Percentiles rank a stretch among this genome's conserved stretches.
Evolutionary conservation across 1,140 invertebrate genomes (phyloP).

Genomic region (Leptinotarsa texana): DNA sequence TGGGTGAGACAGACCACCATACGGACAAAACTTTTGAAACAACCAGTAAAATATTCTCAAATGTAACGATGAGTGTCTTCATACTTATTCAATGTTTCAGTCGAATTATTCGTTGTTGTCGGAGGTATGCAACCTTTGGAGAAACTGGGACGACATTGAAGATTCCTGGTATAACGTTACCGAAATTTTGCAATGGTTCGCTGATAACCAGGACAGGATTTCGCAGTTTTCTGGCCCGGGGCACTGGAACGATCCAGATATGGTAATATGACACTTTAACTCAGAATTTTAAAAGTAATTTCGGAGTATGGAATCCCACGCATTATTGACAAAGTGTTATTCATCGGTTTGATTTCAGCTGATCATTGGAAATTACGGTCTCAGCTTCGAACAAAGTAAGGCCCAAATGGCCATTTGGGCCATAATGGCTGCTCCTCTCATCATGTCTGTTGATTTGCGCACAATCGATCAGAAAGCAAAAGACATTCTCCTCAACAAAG

Average conservation of each 20-base stretch:
- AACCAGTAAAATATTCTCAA: too few species aligned
- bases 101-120: constrained; percentile 72
- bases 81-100: constrained; percentile 55
- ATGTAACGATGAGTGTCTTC: too few species aligned
- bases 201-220: constrained; percentile 72
- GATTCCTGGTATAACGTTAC: constrained; percentile 77
- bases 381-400: constrained; percentile 81
- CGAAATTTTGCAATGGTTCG: constrained; percentile 79
- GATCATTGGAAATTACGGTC: constrained; percentile 83
- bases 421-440: constrained; percentile 82
- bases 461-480: constrained; percentile 73
- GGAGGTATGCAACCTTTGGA: constrained; percentile 82
- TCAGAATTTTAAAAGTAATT: too few species aligned
- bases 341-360: constrained; percentile 60
- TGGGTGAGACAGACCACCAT: too few species aligned
- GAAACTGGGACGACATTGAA: constrained; percentile 87
- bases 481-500: constrained; percentile 76
- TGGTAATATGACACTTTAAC: constrained; percentile 62
- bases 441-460: constrained; percentile 85
- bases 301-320: too few species aligned
- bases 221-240: constrained; percentile 78
- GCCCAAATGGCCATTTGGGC: constrained; percentile 92
- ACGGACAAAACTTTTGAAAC: too few species aligned
- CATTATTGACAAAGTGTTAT: too few species aligned
- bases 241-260: constrained; percentile 91